phyloP scores from a whole-genome alignment of 2,797 vertebrate genomes.

The Xiphophorus birchmanni region DNA sequence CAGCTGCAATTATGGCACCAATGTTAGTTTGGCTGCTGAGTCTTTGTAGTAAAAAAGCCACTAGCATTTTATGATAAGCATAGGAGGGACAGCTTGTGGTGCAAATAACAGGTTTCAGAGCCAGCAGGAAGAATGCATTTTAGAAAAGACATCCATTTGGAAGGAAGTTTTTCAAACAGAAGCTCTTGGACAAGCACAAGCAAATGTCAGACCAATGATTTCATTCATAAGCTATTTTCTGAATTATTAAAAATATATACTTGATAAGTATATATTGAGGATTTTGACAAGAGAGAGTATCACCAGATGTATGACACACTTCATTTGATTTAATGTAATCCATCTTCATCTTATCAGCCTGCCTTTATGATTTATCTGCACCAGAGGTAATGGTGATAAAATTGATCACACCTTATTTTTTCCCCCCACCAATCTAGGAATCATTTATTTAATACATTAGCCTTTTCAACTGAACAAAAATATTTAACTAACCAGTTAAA shows the following conservation, averaged over 20 bases:
- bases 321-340: background rate
- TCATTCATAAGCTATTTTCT: background rate
- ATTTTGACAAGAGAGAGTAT: background rate
- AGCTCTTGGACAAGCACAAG: background rate
- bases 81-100: background rate
- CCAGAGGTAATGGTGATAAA: background rate
- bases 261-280: background rate
- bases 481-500: background rate
- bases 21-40: background rate
- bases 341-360: slow-evolving; percentile 1
- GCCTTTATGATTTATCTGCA: background rate
- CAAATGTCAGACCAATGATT: background rate
- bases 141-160: background rate
- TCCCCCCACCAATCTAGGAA: background rate
- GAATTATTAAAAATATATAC: background rate
- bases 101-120: background rate
- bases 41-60: background rate
- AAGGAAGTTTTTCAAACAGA: background rate
- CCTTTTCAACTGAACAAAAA: background rate
- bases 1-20: background rate
- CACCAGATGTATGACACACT: background rate
- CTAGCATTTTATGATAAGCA: background rate
- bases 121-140: background rate
- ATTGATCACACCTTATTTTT: background rate
- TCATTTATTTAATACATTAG: background rate